Evolutionary conservation across 1,140 invertebrate genomes (phyloP).

Genomic region (Cotesia typhae): DNA sequence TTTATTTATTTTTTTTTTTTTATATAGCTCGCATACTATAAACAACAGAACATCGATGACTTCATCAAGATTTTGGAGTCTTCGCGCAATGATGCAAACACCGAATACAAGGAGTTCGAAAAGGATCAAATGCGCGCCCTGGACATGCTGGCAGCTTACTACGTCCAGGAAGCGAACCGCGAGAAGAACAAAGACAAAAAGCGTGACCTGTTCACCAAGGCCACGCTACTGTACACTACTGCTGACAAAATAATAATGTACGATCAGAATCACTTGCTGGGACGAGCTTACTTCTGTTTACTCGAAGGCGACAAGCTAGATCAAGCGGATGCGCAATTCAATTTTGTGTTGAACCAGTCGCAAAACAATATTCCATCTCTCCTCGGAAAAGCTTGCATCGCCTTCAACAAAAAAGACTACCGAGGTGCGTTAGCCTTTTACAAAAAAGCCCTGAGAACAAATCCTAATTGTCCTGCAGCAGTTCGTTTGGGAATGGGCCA

Average conservation of each 20-base stretch:
- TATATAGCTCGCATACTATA: constrained; percentile 92
- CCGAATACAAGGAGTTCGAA: constrained; percentile 91
- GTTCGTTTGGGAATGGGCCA: constrained; percentile 98
- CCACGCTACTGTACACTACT: constrained; percentile 95
- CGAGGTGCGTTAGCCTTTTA: constrained; percentile 96
- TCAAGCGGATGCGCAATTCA: constrained; percentile 99
- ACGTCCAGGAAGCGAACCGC: constrained; percentile 94
- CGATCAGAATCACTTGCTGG: constrained; percentile 98
- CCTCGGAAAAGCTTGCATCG: constrained; percentile 98
- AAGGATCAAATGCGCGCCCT: constrained; percentile 96
- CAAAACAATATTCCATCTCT: constrained; percentile 96
- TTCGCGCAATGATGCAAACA: constrained; percentile 85
- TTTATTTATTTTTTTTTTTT: too few species aligned
- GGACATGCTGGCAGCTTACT: constrained; percentile 97
- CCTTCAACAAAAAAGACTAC: constrained; percentile 92
- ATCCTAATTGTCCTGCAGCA: constrained; percentile 96
- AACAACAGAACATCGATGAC: constrained; percentile 89
- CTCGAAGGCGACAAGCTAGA: constrained; percentile 99
- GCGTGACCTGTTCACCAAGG: constrained; percentile 94
- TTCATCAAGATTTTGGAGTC: constrained; percentile 94
- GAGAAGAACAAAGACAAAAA: constrained; percentile 97
- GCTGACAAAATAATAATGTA: constrained; percentile 99
- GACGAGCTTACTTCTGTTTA: constrained; percentile 96
- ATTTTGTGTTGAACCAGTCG: constrained; percentile 97
- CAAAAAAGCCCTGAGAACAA: constrained; percentile 95